Evolutionary conservation across 2,888 invertebrate species (phyloP), one percentile per base, ranked within the genome.

Genomic region (Hirtodrosophila confusa): DNA sequence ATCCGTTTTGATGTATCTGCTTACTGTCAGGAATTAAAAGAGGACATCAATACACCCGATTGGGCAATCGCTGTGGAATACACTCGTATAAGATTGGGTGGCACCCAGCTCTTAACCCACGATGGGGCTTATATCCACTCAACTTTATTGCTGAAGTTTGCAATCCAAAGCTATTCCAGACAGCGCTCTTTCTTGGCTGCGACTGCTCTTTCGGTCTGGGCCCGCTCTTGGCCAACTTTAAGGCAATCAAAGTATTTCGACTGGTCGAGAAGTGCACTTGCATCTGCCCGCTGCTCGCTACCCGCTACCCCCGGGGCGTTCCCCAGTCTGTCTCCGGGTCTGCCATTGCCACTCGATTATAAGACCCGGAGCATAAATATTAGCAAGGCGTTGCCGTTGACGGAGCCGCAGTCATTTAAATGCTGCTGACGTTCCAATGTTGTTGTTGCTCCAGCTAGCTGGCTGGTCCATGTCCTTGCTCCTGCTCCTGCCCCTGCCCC

Each of bases 361-460:
- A 66, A 53, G 50, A 54, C 71, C 53, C 47, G 56, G 43, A 63
- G 84, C 80, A 80, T 84, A 80, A 80, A 83, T 83, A 80, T 80
- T 84, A 80, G 80, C 86, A 80, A 83, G 80, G 80, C 80, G 77
- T 83, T 80, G 84, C 65, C 70, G 65, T 23, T 75, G 86, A 72
- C 72, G 62, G 41, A 61, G 56, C 53, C 68, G 73, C 66, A 82
- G 84, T 86, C 78, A 82, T 84, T 82, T 82, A 86, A 82, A 84
- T 84, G 72, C 68, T 84, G 86, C 73, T 69, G 57, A 63, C 69
- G 41, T 35, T 56, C 66, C 24, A 17, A 17, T 17, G 17, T 72
- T 66, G 40, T 39, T 49, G n/a, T n/a, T n/a, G n/a, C 36, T 17
- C 12, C 27, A 24, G 33, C 8, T 36, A 12, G 39, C 7, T 29